Evolutionary conservation across 2,888 invertebrate genomes (phyloP).

Genomic region (Drosophila algonquin): DNA sequence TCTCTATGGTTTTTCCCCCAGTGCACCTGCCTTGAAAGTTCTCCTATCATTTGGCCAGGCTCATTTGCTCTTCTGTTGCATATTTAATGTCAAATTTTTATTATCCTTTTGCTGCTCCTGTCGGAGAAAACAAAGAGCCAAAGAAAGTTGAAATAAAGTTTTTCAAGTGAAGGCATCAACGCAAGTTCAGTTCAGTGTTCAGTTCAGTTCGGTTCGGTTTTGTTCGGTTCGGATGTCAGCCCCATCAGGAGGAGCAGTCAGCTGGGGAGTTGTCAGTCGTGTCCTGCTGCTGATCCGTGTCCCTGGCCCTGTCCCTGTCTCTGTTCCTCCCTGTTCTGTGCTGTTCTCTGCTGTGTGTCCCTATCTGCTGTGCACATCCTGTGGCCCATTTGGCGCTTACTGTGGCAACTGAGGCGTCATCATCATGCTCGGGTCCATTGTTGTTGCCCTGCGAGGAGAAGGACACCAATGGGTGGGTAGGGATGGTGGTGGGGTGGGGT

Average conservation of each 20-base stretch:
- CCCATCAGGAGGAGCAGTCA: slow-evolving; percentile 59
- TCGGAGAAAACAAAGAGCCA: slow-evolving; percentile 33
- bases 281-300: slow-evolving; percentile 36
- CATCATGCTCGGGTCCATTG: slow-evolving; percentile 56
- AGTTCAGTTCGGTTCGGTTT: slow-evolving; percentile 35
- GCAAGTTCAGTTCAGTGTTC: slow-evolving; percentile 49
- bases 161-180: slow-evolving; percentile 71
- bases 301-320: slow-evolving; percentile 7
- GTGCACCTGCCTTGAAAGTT: slow-evolving; percentile 4
- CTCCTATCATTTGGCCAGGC: slow-evolving; percentile 41
- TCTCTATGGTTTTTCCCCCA: slow-evolving; percentile 4
- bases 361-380: slow-evolving; percentile 51
- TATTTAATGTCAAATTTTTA: slow-evolving; percentile 76
- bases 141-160: slow-evolving; percentile 76
- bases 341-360: slow-evolving; percentile 14
- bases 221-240: slow-evolving; percentile 70
- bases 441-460: slow-evolving; percentile 36
- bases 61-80: slow-evolving; percentile 71
- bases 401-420: slow-evolving; percentile 74
- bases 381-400: slow-evolving; percentile 74
- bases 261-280: slow-evolving; percentile 74
- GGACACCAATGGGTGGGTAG: slow-evolving; percentile 33
- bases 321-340: background rate
- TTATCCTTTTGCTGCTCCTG: slow-evolving; percentile 48
- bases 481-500: background rate